Base-by-base conservation (phyloP, 2,888 invertebrate species). In the Anagyrus pseudococci region DNA sequence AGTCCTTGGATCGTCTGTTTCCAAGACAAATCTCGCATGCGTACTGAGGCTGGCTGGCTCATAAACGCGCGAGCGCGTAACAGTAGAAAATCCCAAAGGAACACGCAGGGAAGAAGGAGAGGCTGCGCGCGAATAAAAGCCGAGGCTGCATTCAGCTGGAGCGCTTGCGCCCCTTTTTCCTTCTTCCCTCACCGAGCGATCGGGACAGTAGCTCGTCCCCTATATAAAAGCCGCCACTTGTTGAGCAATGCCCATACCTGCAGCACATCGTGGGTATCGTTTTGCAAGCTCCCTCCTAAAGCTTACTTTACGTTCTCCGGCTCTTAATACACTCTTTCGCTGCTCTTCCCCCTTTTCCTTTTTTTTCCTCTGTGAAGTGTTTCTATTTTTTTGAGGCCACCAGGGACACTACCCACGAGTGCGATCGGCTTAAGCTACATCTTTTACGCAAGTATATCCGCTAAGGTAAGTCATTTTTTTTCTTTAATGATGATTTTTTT, bases 141-240 rank as follows among this genome's bases (percentile, higher is more conserved):
- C 41, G 26, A 13, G 40, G n/a, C 37, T 26, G 37, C 40, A 44
- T 52, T 60, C 62, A 50, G 20, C 52, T 56, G 56, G 58, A 54
- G 63, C 64, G 61, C 61, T 59, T 59, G 67, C 64, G 67, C 67
- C 26, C 48, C 29, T 25, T 44, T 41, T 25, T 49, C 47, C 41
- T 47, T 58, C 44, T 53, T 37, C 26, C n/a, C 10, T 20, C 8
- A n/a, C 40, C 10, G 20, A 44, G 40, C 17, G 29, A 33, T 40
- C 23, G 48, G 49, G 33, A 23, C 23, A 22, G 20, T 17, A 54
- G 23, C 25, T n/a, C 15, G 15, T 29, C 66, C 67, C 62, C 72
- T 75, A 71, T 80, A 80, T 79, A 80, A 80, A 78, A 74, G 78
- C 75, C 74, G 75, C 76, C 78, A 80, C 80, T 80, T 80, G 80